Percentiles rank a stretch among this genome's conserved stretches.
Conservation (phyloP, 2,113 vertebrate species). For the Stictonetta naevosa region DNA sequence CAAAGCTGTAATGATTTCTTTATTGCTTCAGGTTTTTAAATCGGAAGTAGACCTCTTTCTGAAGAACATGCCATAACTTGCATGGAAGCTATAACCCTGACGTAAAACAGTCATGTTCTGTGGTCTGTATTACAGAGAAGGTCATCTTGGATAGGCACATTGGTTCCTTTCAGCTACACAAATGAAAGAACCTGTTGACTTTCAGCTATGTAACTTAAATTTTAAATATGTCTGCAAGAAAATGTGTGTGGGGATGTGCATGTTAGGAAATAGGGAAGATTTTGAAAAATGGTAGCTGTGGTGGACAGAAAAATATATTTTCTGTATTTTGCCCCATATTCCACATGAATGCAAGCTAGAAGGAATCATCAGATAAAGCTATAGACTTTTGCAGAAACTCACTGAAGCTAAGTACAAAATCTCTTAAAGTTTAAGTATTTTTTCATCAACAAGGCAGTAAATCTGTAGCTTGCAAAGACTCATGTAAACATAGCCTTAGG, state of each 20-base stretch:
- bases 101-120: background rate
- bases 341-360: background rate
- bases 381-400: background rate
- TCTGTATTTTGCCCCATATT: constrained; percentile 17
- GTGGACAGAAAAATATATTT: background rate
- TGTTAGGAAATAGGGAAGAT: background rate
- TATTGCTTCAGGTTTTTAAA: background rate
- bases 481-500: background rate
- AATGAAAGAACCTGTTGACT: background rate
- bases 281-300: background rate
- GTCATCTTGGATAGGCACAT: background rate
- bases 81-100: background rate
- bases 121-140: background rate
- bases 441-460: background rate
- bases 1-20: background rate
- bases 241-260: background rate
- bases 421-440: background rate
- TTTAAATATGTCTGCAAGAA: background rate
- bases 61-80: background rate
- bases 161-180: background rate
- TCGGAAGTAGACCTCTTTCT: background rate
- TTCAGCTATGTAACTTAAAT: background rate
- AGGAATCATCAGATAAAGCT: background rate
- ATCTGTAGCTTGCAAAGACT: background rate
- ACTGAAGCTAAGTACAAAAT: background rate